Conservation (phyloP, 2,888 invertebrate genomes). For the Glaucopsyche alexis region DNA sequence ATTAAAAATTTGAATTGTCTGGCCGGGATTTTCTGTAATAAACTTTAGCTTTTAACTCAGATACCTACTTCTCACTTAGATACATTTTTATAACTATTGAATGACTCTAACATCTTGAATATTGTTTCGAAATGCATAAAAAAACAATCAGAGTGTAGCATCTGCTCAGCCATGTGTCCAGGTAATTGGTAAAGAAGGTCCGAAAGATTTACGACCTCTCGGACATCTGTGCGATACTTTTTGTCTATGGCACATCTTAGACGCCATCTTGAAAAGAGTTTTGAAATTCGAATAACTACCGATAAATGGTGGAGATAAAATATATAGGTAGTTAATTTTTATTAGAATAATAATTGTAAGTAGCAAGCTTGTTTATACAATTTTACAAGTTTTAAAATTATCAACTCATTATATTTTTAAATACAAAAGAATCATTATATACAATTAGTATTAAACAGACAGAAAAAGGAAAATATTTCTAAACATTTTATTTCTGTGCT, state of each 20-base stretch:
- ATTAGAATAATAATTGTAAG: no score
- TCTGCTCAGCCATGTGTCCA: slow-evolving; percentile 64
- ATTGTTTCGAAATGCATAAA: background rate
- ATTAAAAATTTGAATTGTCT: no score
- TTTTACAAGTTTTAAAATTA: background rate
- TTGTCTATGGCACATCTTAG: slow-evolving; percentile 14
- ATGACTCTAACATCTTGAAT: background rate
- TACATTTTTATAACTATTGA: background rate
- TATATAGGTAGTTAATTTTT: no score
- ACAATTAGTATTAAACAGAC: no score
- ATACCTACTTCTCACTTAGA: background rate
- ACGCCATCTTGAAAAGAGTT: slow-evolving; percentile 5
- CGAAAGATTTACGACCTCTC: slow-evolving; percentile 50
- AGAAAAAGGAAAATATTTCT: no score
- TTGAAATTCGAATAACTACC: background rate
- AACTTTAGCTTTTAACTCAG: no score
- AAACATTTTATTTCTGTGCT: background rate
- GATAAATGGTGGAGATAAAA: no score
- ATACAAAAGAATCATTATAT: no score
- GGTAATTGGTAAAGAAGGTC: slow-evolving; percentile 61
- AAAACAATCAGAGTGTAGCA: slow-evolving; percentile 42
- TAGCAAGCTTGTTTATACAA: background rate
- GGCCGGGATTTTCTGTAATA: no score
- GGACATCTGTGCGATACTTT: slow-evolving; percentile 28
- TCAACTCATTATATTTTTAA: no score